A percentile compares a stretch with the other conserved stretches of the same genome.
Conservation (phyloP, 2,113 vertebrate genomes). For the Pantherophis guttatus region DNA sequence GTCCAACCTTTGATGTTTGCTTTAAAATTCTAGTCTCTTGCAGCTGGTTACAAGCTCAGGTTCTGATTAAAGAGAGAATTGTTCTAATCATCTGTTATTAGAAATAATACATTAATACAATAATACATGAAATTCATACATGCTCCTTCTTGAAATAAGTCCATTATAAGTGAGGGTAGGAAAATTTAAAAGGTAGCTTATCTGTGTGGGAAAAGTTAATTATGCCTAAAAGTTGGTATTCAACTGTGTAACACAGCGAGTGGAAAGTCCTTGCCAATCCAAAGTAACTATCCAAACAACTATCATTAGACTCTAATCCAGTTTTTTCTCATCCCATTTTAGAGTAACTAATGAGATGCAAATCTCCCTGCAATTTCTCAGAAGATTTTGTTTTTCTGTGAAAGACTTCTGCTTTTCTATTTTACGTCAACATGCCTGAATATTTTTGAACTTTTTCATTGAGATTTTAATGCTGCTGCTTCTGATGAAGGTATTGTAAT, state of each 20-base stretch:
- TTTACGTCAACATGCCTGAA: background rate
- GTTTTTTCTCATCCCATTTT: background rate
- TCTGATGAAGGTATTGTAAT: background rate
- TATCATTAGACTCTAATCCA: background rate
- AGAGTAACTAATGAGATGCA: background rate
- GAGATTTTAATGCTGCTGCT: background rate
- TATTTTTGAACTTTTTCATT: background rate
- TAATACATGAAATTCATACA: slow-evolving; percentile 31
- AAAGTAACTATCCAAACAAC: background rate
- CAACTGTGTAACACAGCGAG: background rate
- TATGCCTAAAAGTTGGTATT: slow-evolving; percentile 6
- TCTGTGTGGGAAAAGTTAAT: background rate
- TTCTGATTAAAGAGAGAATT: slow-evolving; percentile 72
- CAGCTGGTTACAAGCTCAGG: slow-evolving; percentile 48
- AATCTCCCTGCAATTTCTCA: background rate
- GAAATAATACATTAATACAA: slow-evolving; percentile 60
- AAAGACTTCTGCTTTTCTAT: background rate
- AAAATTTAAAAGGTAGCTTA: slow-evolving; percentile 16
- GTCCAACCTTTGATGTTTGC: slow-evolving; percentile 1
- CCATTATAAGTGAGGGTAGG: slow-evolving; percentile 11
- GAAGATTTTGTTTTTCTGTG: background rate
- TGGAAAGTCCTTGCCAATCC: background rate
- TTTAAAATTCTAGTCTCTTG: slow-evolving; percentile 69
- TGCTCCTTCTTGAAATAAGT: slow-evolving; percentile 36
- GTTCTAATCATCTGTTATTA: slow-evolving; percentile 69